These are phyloP conservation scores for Arrhopalites spinosus DNA, from an alignment of 2,888 invertebrate species.

Conservation along the genomic window DNA sequence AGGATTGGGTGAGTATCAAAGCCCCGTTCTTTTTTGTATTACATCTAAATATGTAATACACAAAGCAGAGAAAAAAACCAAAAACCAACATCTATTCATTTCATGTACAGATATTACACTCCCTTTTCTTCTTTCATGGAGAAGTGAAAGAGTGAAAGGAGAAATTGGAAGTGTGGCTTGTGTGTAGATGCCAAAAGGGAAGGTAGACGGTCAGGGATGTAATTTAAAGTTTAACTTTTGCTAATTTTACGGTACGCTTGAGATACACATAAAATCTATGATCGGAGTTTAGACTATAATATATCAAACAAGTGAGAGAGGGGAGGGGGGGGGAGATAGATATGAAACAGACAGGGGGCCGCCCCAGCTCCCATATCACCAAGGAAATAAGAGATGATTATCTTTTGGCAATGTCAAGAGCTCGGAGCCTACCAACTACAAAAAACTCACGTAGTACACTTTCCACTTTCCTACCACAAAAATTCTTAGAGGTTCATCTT, in stretches of 20 bases:
- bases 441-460: no score
- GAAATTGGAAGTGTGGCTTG: not conserved
- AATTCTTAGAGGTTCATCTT: no score
- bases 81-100: not conserved
- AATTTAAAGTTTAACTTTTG: slow-evolving; percentile 20
- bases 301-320: not conserved
- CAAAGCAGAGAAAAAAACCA: not conserved
- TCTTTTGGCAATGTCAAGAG: not conserved
- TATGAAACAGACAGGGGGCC: not conserved
- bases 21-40: not conserved
- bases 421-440: no score
- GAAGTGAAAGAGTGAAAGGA: no score
- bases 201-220: not conserved
- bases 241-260: slow-evolving; percentile 22
- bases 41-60: not conserved
- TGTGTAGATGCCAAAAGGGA: not conserved
- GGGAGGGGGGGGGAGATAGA: not conserved
- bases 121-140: no score
- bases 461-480: no score
- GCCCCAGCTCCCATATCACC: not conserved
- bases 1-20: not conserved
- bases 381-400: slow-evolving; percentile 7
- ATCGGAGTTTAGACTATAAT: not conserved
- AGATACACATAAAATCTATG: not conserved
- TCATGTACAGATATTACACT: no score